Percentiles rank a stretch among this genome's conserved stretches.
These are phyloP conservation scores for Diadegma fenestrale DNA, from an alignment of 2,888 invertebrate species.

Conservation along the genomic window DNA sequence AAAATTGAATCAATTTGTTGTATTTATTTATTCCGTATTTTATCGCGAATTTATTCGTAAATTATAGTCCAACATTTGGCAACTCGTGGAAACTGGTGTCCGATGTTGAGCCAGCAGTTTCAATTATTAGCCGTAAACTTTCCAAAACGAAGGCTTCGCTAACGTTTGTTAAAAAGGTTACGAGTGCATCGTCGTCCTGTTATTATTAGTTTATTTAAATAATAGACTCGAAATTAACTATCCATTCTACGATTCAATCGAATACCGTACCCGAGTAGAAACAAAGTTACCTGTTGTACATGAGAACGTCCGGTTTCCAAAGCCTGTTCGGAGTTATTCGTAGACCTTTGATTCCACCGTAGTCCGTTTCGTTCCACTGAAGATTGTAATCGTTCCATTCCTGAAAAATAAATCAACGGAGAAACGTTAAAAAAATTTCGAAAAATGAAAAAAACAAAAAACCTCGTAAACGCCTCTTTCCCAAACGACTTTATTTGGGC, in stretches of 20 bases:
- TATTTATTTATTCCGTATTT: conserved; percentile 16
- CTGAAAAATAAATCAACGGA: conserved; percentile 85
- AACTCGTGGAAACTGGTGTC: not conserved
- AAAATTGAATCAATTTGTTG: not conserved
- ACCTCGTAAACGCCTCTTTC: not conserved
- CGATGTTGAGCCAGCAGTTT: conserved; percentile 7
- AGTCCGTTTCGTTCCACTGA: conserved; percentile 98
- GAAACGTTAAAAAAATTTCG: not conserved
- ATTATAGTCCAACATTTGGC: not conserved
- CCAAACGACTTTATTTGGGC: too few species aligned
- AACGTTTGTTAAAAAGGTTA: conserved; percentile 24
- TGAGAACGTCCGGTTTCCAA: conserved; percentile 99
- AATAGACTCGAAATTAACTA: conserved; percentile 44
- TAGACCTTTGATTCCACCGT: conserved; percentile 96
- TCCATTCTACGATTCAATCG: conserved; percentile 55
- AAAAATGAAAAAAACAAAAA: not conserved
- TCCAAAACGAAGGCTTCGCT: conserved; percentile 56
- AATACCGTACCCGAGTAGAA: conserved; percentile 53
- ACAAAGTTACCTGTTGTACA: conserved; percentile 97
- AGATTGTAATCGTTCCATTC: conserved; percentile 99
- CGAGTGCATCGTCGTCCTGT: conserved; percentile 24
- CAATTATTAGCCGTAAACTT: conserved; percentile 23
- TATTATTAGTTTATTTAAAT: conserved; percentile 31
- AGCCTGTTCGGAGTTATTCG: conserved; percentile 97
- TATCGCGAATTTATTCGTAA: not conserved